Evolutionary conservation across 2,797 vertebrate genomes (phyloP).

Genomic region (Sebastes minor): DNA sequence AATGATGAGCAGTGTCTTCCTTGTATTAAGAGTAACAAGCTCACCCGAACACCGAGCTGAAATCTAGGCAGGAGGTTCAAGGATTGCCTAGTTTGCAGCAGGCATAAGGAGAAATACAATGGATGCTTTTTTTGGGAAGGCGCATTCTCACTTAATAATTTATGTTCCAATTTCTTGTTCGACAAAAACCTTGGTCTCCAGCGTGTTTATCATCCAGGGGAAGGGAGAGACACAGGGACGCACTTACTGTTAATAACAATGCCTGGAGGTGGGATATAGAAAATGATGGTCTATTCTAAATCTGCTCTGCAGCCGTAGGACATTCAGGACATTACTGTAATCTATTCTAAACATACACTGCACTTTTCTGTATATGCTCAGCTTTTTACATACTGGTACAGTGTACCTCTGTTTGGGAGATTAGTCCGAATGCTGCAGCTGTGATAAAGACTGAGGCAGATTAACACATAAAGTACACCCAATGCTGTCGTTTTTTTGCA

Average conservation of each 20-base stretch:
- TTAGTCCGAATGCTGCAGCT: slow-evolving; percentile 18
- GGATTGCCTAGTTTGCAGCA: slow-evolving; percentile 36
- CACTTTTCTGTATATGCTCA: not conserved
- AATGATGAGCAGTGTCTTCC: slow-evolving; percentile 29
- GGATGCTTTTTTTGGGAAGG: slow-evolving; percentile 15
- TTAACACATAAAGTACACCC: slow-evolving; percentile 8
- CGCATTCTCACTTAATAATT: slow-evolving; percentile 61
- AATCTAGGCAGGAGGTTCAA: slow-evolving; percentile 23
- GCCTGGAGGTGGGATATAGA: slow-evolving; percentile 42
- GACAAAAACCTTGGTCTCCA: slow-evolving; percentile 42
- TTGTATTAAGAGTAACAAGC: slow-evolving; percentile 32
- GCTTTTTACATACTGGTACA: not conserved
- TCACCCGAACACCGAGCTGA: slow-evolving; percentile 15
- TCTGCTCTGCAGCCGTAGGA: slow-evolving; percentile 32
- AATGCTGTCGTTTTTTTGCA: not conserved
- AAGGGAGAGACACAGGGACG: slow-evolving; percentile 12
- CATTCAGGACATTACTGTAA: slow-evolving; percentile 30
- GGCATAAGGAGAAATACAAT: slow-evolving; percentile 40
- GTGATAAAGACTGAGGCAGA: slow-evolving; percentile 26
- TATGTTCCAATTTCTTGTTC: slow-evolving; percentile 62
- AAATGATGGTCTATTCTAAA: slow-evolving; percentile 46
- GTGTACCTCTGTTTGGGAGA: slow-evolving; percentile 7
- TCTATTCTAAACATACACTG: slow-evolving; percentile 35
- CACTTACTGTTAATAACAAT: slow-evolving; percentile 55
- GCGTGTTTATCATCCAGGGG: slow-evolving; percentile 55